phyloP scores from a whole-genome alignment of 2,113 vertebrate species.

The Toxotes chatareus region DNA sequence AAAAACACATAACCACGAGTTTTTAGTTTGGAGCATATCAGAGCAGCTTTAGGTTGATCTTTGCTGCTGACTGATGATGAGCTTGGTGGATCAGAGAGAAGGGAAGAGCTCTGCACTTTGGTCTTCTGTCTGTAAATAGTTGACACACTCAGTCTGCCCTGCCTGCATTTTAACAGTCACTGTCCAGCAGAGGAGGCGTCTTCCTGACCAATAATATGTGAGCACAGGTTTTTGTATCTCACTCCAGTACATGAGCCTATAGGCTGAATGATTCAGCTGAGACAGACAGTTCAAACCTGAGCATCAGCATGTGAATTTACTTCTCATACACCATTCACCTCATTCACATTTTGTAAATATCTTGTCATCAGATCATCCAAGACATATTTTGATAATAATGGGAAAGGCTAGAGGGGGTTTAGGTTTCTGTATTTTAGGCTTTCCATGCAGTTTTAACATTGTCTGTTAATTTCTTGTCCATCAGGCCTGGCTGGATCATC shows the following conservation, averaged over 20 bases:
- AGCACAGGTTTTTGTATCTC: no score
- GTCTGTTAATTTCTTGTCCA: neutral
- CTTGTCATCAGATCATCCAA: neutral
- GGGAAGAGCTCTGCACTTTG: slow-evolving; percentile 59
- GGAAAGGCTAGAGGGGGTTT: neutral
- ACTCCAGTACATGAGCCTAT: no score
- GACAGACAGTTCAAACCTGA: no score
- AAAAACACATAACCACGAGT: no score
- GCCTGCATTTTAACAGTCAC: neutral
- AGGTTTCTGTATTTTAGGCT: neutral
- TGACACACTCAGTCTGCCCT: slow-evolving; percentile 1
- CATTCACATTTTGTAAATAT: no score
- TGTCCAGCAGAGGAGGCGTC: slow-evolving; percentile 28
- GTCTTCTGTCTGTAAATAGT: slow-evolving; percentile 67
- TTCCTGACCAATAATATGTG: slow-evolving; percentile 24
- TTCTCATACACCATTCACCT: no score
- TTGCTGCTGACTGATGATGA: neutral
- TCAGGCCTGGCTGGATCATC: slow-evolving; percentile 84
- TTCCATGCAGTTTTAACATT: neutral
- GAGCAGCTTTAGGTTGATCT: neutral
- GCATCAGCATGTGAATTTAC: no score
- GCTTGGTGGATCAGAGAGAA: neutral
- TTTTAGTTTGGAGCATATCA: neutral
- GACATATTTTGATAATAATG: neutral
- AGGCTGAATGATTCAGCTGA: no score